Evolutionary conservation across 2,888 invertebrate genomes (phyloP).

Genomic region (Hirtodrosophila duncani): DNA sequence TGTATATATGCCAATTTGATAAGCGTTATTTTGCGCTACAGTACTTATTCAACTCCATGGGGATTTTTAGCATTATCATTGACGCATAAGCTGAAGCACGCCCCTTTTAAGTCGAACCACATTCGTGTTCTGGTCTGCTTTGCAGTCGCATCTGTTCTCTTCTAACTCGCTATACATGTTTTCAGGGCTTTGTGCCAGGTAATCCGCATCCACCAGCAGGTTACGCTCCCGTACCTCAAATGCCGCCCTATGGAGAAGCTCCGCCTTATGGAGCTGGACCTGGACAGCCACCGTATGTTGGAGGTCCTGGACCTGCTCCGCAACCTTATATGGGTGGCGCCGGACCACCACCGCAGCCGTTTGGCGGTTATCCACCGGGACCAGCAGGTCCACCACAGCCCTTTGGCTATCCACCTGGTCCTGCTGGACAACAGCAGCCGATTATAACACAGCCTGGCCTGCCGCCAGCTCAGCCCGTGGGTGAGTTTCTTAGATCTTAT

Average conservation of each 20-base stretch:
- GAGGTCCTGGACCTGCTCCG: constrained; percentile 13
- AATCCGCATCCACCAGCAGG: constrained; percentile 58
- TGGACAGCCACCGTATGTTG: constrained; percentile 31
- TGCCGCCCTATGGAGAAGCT: constrained; percentile 66
- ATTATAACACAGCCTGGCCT: constrained; percentile 74
- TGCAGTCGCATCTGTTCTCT: too few relatives aligned
- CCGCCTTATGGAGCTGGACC: constrained; percentile 34
- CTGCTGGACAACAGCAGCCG: constrained; percentile 57
- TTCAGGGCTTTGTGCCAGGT: constrained; percentile 69
- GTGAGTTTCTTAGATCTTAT: constrained; percentile 33
- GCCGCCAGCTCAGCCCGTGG: constrained; percentile 48
- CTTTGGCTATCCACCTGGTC: constrained; percentile 46
- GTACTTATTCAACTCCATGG: too few relatives aligned
- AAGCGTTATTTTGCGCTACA: too few relatives aligned
- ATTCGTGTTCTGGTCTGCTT: too few relatives aligned
- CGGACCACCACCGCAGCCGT: constrained; percentile 24
- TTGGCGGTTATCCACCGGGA: constrained; percentile 38
- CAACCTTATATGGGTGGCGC: constrained; percentile 38
- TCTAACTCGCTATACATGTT: background rate
- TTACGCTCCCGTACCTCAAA: constrained; percentile 77
- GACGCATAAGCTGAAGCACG: too few relatives aligned
- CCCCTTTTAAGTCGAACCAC: too few relatives aligned
- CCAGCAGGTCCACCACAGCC: constrained; percentile 38
- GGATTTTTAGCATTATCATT: too few relatives aligned
- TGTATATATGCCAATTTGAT: too few relatives aligned